These are phyloP conservation scores for Mythimna vitellina DNA, from an alignment of 2,888 invertebrate genomes.

Conservation along the genomic window DNA sequence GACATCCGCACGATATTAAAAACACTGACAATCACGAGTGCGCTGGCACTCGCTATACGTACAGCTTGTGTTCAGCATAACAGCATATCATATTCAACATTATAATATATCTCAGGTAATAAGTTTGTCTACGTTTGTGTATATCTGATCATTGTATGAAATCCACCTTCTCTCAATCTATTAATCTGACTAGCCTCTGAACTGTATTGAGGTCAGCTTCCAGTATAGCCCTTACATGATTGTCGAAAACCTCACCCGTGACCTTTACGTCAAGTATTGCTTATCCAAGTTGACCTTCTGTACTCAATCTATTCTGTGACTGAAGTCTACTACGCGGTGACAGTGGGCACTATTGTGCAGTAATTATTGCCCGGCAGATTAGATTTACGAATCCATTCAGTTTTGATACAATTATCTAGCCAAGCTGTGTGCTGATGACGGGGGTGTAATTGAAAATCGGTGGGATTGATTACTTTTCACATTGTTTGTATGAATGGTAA, in stretches of 20 bases:
- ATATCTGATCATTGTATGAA: not conserved
- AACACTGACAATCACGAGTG: not conserved
- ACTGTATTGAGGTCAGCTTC: not conserved
- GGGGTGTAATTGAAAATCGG: conserved; percentile 41
- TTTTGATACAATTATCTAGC: conserved; percentile 56
- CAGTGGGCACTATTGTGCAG: conserved; percentile 46
- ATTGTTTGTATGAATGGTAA: not conserved
- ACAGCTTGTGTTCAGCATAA: no score
- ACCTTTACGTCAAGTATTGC: no score
- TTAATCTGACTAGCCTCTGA: not conserved
- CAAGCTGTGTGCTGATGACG: conserved; percentile 33
- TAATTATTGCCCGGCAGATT: conserved; percentile 58
- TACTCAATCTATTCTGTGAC: not conserved
- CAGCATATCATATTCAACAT: no score
- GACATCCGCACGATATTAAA: no score
- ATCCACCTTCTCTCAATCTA: no score
- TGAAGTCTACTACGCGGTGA: conserved; percentile 32
- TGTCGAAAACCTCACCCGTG: no score
- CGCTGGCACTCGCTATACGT: not conserved
- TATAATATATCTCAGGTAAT: no score
- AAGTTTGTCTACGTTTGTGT: not conserved
- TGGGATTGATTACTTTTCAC: conserved; percentile 37
- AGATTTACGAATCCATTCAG: conserved; percentile 58
- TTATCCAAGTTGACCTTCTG: conserved; percentile 17
- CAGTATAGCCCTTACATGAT: not conserved